Conservation (phyloP, 2,888 invertebrate species). For the Eupithecia pulchellata region DNA sequence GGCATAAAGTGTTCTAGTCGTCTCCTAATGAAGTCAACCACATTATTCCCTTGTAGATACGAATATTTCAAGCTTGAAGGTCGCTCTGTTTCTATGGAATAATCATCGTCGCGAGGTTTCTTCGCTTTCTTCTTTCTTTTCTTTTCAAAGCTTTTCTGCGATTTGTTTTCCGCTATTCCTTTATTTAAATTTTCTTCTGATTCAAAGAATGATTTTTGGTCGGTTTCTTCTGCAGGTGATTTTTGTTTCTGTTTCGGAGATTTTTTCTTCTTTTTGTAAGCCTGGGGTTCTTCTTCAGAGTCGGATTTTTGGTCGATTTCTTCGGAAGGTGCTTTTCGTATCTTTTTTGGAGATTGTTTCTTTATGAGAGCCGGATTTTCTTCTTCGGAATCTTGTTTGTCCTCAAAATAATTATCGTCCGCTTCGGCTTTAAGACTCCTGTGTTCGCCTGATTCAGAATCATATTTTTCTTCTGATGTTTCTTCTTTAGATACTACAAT, state of each 20-base stretch:
- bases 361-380: not conserved
- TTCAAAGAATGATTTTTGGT: not conserved
- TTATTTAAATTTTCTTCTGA: not conserved
- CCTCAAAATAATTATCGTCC: not conserved
- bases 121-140: slow-evolving; percentile 1
- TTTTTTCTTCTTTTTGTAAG: not conserved
- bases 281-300: not conserved
- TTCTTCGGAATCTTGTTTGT: not conserved
- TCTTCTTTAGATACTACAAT: not conserved
- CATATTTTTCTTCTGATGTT: too few relatives aligned
- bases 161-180: not conserved
- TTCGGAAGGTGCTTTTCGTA: not conserved
- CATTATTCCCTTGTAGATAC: slow-evolving; percentile 38
- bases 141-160: not conserved
- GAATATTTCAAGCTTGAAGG: slow-evolving; percentile 27
- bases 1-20: slow-evolving; percentile 59
- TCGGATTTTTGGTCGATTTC: not conserved
- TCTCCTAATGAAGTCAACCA: slow-evolving; percentile 44
- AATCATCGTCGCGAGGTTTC: not conserved
- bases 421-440: not conserved
- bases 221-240: not conserved
- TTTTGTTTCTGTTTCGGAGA: not conserved
- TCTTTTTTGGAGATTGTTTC: not conserved
- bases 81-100: slow-evolving; percentile 1
- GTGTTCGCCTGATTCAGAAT: not conserved